These are phyloP conservation scores for Darevskia nairensis DNA, from an alignment of 2,797 vertebrate species.

Conservation along the genomic window DNA sequence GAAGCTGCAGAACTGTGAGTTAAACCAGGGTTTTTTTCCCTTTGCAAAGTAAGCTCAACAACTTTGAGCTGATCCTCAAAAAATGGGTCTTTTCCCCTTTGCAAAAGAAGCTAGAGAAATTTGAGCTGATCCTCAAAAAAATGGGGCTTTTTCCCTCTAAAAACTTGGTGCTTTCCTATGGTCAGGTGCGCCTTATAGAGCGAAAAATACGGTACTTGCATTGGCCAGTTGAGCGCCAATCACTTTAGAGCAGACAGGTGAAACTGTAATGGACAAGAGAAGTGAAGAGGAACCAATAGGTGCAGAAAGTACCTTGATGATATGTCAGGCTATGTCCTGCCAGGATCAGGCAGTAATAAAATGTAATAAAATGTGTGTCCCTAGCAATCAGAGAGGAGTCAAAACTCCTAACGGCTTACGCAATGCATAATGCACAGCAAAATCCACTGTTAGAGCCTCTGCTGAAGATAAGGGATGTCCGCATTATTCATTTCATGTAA, in stretches of 20 bases:
- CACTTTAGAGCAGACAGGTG: conserved; percentile 22
- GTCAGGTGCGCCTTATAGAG: too few relatives aligned
- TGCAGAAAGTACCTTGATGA: conserved; percentile 19
- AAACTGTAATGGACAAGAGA: conserved; percentile 21
- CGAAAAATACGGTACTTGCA: not conserved
- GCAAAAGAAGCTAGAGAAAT: too few relatives aligned
- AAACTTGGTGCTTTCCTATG: too few relatives aligned
- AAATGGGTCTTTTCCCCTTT: too few relatives aligned
- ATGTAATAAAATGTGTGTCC: conserved; percentile 44
- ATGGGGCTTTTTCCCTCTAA: too few relatives aligned
- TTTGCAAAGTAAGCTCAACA: too few relatives aligned
- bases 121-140: too few relatives aligned
- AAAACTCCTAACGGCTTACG: not conserved
- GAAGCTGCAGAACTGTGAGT: too few relatives aligned
- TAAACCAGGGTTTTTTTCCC: too few relatives aligned
- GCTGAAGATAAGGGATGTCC: conserved; percentile 15
- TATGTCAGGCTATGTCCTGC: not conserved
- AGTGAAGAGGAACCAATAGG: not conserved
- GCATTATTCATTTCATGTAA: conserved; percentile 24
- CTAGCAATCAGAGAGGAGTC: conserved; percentile 9
- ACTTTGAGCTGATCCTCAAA: too few relatives aligned
- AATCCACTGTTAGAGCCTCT: not conserved
- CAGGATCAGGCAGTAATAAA: not conserved
- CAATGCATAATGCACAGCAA: conserved; percentile 6
- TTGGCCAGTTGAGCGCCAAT: conserved; percentile 14